Evolutionary conservation across 1,140 invertebrate species (phyloP).

Genomic region (Drosophila jambulina): DNA sequence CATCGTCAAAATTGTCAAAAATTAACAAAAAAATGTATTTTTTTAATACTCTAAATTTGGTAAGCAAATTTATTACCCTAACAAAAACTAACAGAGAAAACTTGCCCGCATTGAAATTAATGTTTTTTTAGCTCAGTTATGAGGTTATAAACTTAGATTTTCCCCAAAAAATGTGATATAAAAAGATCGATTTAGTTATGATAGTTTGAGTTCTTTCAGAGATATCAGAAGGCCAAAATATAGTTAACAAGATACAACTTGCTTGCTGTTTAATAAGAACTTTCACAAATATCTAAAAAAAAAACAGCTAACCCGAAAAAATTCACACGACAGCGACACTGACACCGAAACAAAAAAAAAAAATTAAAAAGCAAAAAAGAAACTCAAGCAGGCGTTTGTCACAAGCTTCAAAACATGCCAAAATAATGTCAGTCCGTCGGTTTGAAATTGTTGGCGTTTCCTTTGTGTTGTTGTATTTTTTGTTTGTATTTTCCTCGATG

Average conservation of each 20-base stretch:
- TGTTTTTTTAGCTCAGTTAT: background rate
- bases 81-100: background rate
- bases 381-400: constrained; percentile 39
- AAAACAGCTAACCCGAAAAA: constrained; percentile 2
- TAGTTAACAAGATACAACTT: background rate
- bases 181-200: background rate
- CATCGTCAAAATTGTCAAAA: background rate
- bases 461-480: constrained; percentile 45
- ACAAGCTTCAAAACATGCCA: constrained; percentile 49
- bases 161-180: too few relatives aligned
- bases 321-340: constrained; percentile 49
- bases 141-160: background rate
- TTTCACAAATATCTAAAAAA: background rate
- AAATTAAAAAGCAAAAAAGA: constrained; percentile 10
- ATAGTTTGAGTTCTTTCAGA: background rate
- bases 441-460: constrained; percentile 13
- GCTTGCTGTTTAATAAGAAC: background rate
- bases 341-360: constrained; percentile 24
- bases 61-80: background rate
- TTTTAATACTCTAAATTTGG: background rate
- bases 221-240: background rate
- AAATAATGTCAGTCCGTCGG: constrained; percentile 64
- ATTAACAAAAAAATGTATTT: background rate
- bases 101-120: background rate
- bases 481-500: constrained; percentile 44